Percentiles rank a stretch among this genome's conserved stretches.
Conservation (phyloP, 2,888 invertebrate species). For the Oscheius sp. region DNA sequence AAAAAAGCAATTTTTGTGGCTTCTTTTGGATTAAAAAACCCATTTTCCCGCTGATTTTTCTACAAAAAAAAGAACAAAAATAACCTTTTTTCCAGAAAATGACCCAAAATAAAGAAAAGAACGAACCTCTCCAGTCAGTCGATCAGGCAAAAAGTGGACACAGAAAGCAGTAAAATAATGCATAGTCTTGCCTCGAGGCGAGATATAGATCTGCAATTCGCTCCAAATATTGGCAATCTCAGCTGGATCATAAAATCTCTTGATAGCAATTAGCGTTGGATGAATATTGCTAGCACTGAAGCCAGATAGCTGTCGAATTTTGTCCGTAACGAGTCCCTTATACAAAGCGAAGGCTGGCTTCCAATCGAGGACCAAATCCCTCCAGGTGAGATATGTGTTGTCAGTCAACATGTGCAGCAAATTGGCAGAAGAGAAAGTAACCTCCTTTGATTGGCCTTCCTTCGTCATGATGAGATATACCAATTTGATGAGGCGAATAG, state of each 20-base stretch:
- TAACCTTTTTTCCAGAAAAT: no score
- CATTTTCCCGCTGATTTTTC: no score
- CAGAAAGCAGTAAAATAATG: conserved; percentile 9
- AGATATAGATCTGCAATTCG: conserved; percentile 12
- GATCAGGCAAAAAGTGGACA: neutral
- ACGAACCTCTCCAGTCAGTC: conserved; percentile 34
- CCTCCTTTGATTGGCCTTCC: conserved; percentile 20
- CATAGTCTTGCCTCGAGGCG: conserved; percentile 20
- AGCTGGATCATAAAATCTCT: conserved; percentile 17
- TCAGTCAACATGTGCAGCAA: no score
- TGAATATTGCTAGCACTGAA: neutral
- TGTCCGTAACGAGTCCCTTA: conserved; percentile 5
- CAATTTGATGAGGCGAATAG: conserved; percentile 27
- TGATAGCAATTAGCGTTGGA: conserved; percentile 8
- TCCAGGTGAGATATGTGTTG: conserved; percentile 20
- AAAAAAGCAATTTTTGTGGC: neutral
- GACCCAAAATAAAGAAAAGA: no score
- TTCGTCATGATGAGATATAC: conserved; percentile 24
- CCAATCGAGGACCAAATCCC: conserved; percentile 47
- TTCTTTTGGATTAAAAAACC: no score
- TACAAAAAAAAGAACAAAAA: no score
- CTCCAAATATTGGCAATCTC: conserved; percentile 21
- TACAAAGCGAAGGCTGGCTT: conserved; percentile 35
- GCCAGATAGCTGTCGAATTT: neutral
- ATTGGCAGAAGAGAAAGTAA: conserved; percentile 13